Evolutionary conservation across 2,888 invertebrate genomes (phyloP), one percentile per base, ranked within the genome.

Genomic region (Lithophane socia): DNA sequence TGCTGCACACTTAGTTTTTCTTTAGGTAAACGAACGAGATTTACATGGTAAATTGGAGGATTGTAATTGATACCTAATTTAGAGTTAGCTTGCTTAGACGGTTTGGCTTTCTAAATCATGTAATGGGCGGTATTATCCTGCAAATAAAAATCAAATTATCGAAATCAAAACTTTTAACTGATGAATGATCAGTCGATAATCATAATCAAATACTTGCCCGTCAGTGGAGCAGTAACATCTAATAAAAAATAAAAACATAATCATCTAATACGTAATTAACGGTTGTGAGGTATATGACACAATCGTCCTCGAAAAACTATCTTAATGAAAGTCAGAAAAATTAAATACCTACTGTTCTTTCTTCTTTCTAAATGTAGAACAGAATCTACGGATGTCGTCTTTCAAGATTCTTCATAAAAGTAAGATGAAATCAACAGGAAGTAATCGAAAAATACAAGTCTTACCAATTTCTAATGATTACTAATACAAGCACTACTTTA

Each of bases 381-480:
- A 60, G 0, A 77, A 70, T 47, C 8, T 29, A 29, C 18, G 0
- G 5, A 37, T 67, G 21, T 54, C 21, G 21, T 42, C 16, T 13
- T 10, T 10, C 9, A n/a, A 29, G 21, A 16, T 12, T 37, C n/a
- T 24, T 12, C 10, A 47, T 61, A 37, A 49, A 21, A 65, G 18
- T 9, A 54, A 61, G 21, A 69, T 60, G 52, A 68, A 52, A 67
- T 37, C 16, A 37, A 66, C 61, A 66, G 73, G 68, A 82, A 58
- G n/a, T 18, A 54, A 54, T 47, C 18, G 7, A 63, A 3, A 37
- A 79, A 49, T 56, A 76, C 44, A 16, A 44, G 54, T 49, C 54
- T 52, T 60, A 67, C 18, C 52, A 60, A 60, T 68, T 72, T 76
- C 72, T 77, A 77, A 75, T 52, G 3, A 44, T 47, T 58, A 52